Evolutionary conservation across 2,888 invertebrate species (phyloP), one percentile per base, ranked within the genome.

Genomic region (Synanthedon formicaeformis): DNA sequence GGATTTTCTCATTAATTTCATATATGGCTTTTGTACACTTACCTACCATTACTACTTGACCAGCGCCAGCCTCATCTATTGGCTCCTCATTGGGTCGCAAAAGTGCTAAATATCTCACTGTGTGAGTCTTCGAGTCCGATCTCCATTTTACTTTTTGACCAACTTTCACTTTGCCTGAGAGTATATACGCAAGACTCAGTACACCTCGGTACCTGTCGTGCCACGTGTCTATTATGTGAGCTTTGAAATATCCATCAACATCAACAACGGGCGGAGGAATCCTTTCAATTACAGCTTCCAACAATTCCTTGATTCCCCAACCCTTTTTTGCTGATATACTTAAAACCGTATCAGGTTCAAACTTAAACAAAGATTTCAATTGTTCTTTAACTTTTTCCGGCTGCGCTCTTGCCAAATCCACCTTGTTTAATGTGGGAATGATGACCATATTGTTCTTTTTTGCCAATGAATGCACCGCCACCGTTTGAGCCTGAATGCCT

Each of bases 401-500:
- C 71, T 97, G 87, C 0, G 98, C 97, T 76, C 94, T 91, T 63
- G 96, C 96, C 53, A 99, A 88, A 76, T 99, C 99, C 54, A 99
- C 96, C 89, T 99, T 99, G 81, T 99, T 99, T 41, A 99, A 86
- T 1, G 97, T 96, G 0, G 99, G 98, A 66, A 99, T 92, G 55
- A 99, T 93, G 1, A 89, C 81, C 52, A 98, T 81, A 63, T 97
- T 92, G 60, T 91, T 91, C 52, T 91, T 92, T 78, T 94, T 94
- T 0, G 99, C 98, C 57, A 98, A 80, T 73, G 95, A 94, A 81
- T 96, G 98, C 68, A 99, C 99, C 13, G 99, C 98, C 2, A 99
- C 96, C 0, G 99, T 99, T 82, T 99, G 99, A 0, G 99, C 98
- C 86, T 98, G 97, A 2, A 98, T 93, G 8, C 95, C 95, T 88